Evolutionary conservation across 1,140 invertebrate species (phyloP), one percentile per base, ranked within the genome.

Genomic region (Bombus confusus): DNA sequence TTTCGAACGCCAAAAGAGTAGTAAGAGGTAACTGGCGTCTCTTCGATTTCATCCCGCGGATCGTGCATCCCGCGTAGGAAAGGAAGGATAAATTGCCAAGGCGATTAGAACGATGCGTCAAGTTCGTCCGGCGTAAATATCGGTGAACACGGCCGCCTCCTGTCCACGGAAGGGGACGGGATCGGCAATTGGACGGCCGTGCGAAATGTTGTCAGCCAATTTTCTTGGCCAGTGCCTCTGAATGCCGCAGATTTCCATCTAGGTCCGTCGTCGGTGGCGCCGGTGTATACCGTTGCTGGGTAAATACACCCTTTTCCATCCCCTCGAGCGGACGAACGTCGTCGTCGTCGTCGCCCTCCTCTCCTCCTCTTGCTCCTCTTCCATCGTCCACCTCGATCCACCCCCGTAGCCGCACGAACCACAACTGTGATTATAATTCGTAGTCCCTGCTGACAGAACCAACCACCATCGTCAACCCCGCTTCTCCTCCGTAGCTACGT

Each of bases 341-440:
- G 86, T 86, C 73, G 83, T 85, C 84, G 73, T 76, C 85, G 78
- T 85, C 81, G 62, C 57, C 72, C 84, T 62, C 73, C n/a, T 87
- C n/a, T 87, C 86, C 71, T 52, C 75, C 71, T 86, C 83, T 52
- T 0, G 47, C 82, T 39, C 74, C 68, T 75, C 82, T 69, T 80
- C 87, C 75, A 79, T 76, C 71, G 57, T 73, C 75, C 68, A 76
- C 73, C 77, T 81, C 84, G 39, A 64, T 52, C 73, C 73, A 34
- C 69, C 78, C 52, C 37, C 83, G 80, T 82, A 39, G 84, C 76
- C 86, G 34, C 86, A 72, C 77, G 87, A 94, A 95, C 94, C 95
- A 94, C 94, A 95, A 94, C 94, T 95, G 94, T 95, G 94, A 95
- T 95, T 95, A 95, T 95, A 94, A 95, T 95, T 95, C 94, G 92